phyloP scores from a whole-genome alignment of 2,113 vertebrate genomes.

The Podiceps cristatus region DNA sequence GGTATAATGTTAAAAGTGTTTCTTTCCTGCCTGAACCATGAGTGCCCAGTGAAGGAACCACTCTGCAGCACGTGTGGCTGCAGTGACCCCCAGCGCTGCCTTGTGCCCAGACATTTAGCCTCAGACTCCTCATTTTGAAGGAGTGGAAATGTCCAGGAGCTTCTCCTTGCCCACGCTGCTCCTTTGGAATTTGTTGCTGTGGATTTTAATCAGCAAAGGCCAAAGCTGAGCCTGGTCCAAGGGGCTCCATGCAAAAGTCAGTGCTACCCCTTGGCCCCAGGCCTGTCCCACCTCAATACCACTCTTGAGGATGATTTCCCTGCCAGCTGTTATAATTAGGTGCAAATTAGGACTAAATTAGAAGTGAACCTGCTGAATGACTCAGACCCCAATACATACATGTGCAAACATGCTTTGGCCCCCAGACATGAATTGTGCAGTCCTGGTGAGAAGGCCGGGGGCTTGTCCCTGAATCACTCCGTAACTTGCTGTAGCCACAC shows the following conservation, averaged over 20 bases:
- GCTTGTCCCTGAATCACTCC: accelerated
- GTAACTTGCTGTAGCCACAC: accelerated
- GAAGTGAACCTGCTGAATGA: background rate
- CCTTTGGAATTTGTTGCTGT: background rate
- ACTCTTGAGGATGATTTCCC: background rate
- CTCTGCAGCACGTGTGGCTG: background rate
- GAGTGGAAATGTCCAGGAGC: background rate
- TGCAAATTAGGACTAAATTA: background rate
- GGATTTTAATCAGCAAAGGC: background rate
- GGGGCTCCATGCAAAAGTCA: background rate
- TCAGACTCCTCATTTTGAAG: background rate
- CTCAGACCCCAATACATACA: background rate
- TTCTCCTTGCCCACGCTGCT: background rate
- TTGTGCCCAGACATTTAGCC: background rate
- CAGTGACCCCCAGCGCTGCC: background rate
- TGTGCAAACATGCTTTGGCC: accelerated
- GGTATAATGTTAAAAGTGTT: background rate
- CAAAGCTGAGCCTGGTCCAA: background rate
- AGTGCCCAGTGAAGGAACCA: accelerated
- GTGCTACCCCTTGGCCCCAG: background rate
- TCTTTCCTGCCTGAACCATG: background rate
- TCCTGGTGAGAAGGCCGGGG: background rate
- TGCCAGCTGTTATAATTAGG: background rate
- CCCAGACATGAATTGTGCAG: accelerated
- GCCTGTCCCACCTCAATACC: background rate